A percentile compares a stretch with the other conserved stretches of the same genome.
These are phyloP conservation scores for Sarcoramphus papa DNA, from an alignment of 2,797 vertebrate species.

Conservation along the genomic window DNA sequence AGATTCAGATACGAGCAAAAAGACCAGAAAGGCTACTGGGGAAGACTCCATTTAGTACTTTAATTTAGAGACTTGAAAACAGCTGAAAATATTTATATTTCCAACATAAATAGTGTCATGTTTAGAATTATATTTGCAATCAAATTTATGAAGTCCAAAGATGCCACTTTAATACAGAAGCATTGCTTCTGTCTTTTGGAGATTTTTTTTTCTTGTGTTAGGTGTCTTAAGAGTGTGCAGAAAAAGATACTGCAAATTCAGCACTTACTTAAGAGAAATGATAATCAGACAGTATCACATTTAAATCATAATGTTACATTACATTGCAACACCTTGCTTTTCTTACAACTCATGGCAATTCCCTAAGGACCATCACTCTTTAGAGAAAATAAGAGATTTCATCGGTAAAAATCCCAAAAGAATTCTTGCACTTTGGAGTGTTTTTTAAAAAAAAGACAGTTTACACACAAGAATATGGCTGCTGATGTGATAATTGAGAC, in stretches of 20 bases:
- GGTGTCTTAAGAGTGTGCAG: slow-evolving; percentile 27
- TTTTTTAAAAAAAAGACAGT: not conserved
- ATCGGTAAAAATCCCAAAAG: slow-evolving; percentile 43
- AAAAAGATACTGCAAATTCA: slow-evolving; percentile 34
- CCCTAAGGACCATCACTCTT: slow-evolving; percentile 25
- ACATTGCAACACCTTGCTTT: slow-evolving; percentile 44
- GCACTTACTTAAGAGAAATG: slow-evolving; percentile 51
- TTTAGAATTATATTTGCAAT: slow-evolving; percentile 65
- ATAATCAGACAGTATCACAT: slow-evolving; percentile 51
- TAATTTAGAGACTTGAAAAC: slow-evolving; percentile 57
- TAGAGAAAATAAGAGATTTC: slow-evolving; percentile 41
- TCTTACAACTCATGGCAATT: slow-evolving; percentile 27
- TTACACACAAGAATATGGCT: slow-evolving; percentile 54
- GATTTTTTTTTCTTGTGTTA: not conserved
- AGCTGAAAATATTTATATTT: slow-evolving; percentile 37
- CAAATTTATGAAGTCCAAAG: slow-evolving; percentile 59
- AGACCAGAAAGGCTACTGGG: not conserved
- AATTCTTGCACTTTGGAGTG: slow-evolving; percentile 12
- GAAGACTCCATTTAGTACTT: slow-evolving; percentile 11
- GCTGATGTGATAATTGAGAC: slow-evolving; percentile 47
- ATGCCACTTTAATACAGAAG: slow-evolving; percentile 50
- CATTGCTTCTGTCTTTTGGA: slow-evolving; percentile 20
- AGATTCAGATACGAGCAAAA: not conserved
- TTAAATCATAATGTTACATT: slow-evolving; percentile 53
- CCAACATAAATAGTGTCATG: slow-evolving; percentile 39